Evolutionary conservation across 2,113 vertebrate species (phyloP), one percentile per base, ranked within the genome.

Genomic region (Epinephelus cyanopodus): DNA sequence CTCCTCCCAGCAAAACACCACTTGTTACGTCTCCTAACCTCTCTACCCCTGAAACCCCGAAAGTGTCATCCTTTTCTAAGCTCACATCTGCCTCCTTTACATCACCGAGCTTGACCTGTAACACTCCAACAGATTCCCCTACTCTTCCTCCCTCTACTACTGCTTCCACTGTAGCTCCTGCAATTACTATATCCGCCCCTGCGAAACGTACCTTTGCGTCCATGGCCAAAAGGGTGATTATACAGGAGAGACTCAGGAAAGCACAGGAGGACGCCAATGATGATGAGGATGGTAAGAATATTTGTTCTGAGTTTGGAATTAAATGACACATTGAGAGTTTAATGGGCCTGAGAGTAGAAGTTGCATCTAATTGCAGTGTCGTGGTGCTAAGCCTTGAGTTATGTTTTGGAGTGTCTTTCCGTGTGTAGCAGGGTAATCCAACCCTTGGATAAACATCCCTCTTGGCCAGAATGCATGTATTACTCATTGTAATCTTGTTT

Each of bases 221-320:
- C 18, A 18, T 92, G 63, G 95, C 94, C 23, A 94, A 94, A 72
- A 68, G 37, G 39, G 92, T 96, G 81, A 93, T 96, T 21, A 85
- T 95, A n/a, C 85, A 95, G 76, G 93, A 94, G 84, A 90, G 93
- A 78, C 87, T 95, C 37, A 87, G 86, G 75, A 95, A 90, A 76
- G 87, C 91, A 23, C 93, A 94, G 48, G 87, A 93, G 60, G 77
- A 92, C 19, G 84, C 64, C 33, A 21, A 83, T 8, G 82, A 78
- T 18, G 93, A 95, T 11, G 91, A 95, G 7, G 87, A 88, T 61
- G 95, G 95, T 95, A 79, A 92, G 87, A 70, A 69, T 14, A 14
- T 52, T 62, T 8, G 52, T 6, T 48, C 53, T 54, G 17, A 68
- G 37, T 66, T 11, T 29, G 21, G 3, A 12, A 68, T 58, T 53